These are phyloP conservation scores for Beaufortia kweichowensis DNA, from an alignment of 2,113 vertebrate genomes.

Conservation along the genomic window DNA sequence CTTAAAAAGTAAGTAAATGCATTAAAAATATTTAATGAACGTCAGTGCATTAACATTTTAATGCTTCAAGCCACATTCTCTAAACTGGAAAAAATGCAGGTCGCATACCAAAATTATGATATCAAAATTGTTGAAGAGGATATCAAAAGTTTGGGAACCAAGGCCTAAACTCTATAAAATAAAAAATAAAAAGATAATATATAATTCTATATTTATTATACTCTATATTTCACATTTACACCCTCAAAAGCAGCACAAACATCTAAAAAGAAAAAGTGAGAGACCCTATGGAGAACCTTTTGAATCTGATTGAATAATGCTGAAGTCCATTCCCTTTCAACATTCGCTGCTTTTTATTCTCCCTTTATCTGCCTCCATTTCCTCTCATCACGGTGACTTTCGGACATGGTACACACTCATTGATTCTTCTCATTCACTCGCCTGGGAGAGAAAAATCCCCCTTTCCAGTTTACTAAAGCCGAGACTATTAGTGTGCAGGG, in stretches of 20 bases:
- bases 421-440: constrained; percentile 52
- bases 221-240: neutral
- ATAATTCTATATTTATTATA: no score
- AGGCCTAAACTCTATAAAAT: no score
- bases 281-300: constrained; percentile 23
- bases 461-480: constrained; percentile 49
- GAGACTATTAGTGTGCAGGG: constrained; percentile 50
- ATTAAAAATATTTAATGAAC: no score
- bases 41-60: no score
- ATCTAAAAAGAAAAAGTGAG: neutral
- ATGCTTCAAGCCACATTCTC: no score
- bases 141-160: no score
- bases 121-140: no score
- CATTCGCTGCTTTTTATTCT: constrained; percentile 8
- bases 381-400: constrained; percentile 46
- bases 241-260: neutral
- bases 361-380: constrained; percentile 45
- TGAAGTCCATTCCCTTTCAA: constrained; percentile 35
- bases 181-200: no score
- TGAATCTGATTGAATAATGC: constrained; percentile 35
- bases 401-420: constrained; percentile 45
- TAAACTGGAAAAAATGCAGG: no score
- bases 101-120: no score
- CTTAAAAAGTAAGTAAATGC: no score
- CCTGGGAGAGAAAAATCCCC: constrained; percentile 43